These are phyloP conservation scores for Microctenopoma stevenorrisi DNA, from an alignment of 2,797 vertebrate genomes.

Conservation along the genomic window DNA sequence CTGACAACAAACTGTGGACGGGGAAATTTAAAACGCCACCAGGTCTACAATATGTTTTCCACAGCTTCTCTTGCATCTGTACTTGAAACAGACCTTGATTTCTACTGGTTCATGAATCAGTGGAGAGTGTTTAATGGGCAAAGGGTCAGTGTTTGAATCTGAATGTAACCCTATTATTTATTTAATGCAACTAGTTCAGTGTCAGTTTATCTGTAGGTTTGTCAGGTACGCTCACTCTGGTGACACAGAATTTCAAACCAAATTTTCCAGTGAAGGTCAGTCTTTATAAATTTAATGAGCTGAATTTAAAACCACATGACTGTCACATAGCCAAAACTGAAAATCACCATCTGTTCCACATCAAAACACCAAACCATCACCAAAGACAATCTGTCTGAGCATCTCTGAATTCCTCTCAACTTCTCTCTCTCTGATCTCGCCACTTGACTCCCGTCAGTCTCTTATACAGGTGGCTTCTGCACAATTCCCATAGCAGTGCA, in stretches of 20 bases:
- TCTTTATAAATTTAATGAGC: constrained; percentile 11
- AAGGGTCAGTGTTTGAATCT: neutral
- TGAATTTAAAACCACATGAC: neutral
- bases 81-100: constrained; percentile 4
- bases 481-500: neutral
- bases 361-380: constrained; percentile 57
- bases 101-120: neutral
- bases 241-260: neutral
- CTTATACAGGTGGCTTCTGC: constrained; percentile 13
- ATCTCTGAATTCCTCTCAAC: constrained; percentile 43
- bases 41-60: constrained; percentile 22
- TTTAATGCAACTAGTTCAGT: neutral
- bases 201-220: neutral
- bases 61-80: neutral
- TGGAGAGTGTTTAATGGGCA: neutral
- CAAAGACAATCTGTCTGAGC: constrained; percentile 48
- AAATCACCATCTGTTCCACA: constrained; percentile 61
- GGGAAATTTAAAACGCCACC: constrained; percentile 18
- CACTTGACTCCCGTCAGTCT: constrained; percentile 31
- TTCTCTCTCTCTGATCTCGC: constrained; percentile 29
- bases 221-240: neutral
- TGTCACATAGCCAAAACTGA: constrained; percentile 40
- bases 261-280: constrained; percentile 4
- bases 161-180: no score
- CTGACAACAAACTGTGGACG: constrained; percentile 22